phyloP scores from a whole-genome alignment of 1,140 invertebrate species.

The Drosophila sechellia region DNA sequence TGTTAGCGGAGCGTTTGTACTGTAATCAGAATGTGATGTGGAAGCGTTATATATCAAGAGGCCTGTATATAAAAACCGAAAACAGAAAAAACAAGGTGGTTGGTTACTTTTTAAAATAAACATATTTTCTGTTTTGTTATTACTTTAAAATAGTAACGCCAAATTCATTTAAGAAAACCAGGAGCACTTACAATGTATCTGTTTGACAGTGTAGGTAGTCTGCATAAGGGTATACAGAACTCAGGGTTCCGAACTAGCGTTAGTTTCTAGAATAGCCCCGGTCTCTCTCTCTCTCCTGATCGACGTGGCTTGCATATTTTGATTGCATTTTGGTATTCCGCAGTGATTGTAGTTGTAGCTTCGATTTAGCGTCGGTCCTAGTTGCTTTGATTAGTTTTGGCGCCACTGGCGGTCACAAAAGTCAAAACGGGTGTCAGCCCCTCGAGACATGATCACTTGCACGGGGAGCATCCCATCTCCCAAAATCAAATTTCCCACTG shows the following conservation, averaged over 20 bases:
- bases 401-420: slow-evolving; percentile 45
- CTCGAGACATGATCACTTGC: slow-evolving; percentile 40
- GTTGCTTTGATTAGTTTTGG: slow-evolving; percentile 48
- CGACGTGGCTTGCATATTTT: slow-evolving; percentile 35
- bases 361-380: slow-evolving; percentile 1
- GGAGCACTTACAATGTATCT: background rate
- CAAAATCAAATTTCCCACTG: slow-evolving; percentile 16
- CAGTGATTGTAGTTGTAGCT: background rate
- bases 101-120: too few relatives aligned
- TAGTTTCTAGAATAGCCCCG: slow-evolving; percentile 8
- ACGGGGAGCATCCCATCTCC: slow-evolving; percentile 9
- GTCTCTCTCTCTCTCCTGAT: slow-evolving; percentile 3
- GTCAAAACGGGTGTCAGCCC: slow-evolving; percentile 41
- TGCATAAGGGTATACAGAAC: background rate
- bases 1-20: too few relatives aligned
- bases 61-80: too few relatives aligned
- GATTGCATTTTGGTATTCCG: slow-evolving; percentile 44
- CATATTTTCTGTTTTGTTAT: too few relatives aligned
- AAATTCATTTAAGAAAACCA: too few relatives aligned
- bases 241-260: background rate
- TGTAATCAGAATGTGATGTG: background rate
- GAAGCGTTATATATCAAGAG: too few relatives aligned
- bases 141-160: too few relatives aligned
- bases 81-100: too few relatives aligned
- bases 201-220: background rate